Evolutionary conservation across 2,797 vertebrate genomes (phyloP).

Genomic region (Cynodonichthys magdalenae): DNA sequence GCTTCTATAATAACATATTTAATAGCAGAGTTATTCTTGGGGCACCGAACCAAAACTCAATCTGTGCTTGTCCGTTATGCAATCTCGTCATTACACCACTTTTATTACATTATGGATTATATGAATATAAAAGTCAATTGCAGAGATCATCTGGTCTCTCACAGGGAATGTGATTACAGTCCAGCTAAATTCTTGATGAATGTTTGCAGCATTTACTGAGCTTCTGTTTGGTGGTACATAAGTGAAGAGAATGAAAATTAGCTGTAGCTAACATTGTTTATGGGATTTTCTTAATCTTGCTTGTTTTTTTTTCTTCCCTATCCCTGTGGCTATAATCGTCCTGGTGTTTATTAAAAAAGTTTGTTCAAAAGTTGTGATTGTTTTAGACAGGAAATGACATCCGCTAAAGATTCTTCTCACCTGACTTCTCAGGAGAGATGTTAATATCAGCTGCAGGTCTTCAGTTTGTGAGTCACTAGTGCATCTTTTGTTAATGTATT

Average conservation of each 20-base stretch:
- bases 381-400: background rate
- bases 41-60: background rate
- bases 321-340: background rate
- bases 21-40: background rate
- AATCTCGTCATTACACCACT: constrained; percentile 1
- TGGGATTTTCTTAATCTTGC: background rate
- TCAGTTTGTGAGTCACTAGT: constrained; percentile 14
- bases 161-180: constrained; percentile 11
- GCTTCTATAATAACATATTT: constrained; percentile 5
- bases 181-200: background rate
- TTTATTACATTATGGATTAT: constrained; percentile 44
- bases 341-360: background rate
- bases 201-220: background rate
- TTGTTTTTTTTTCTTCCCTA: background rate
- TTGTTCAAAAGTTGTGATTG: background rate
- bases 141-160: constrained; percentile 10
- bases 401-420: background rate
- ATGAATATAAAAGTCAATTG: constrained; percentile 14
- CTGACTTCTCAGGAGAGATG: background rate
- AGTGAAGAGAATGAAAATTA: background rate
- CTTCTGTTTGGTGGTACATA: background rate
- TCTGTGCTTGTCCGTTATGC: constrained; percentile 8
- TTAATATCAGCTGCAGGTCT: background rate
- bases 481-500: constrained; percentile 1
- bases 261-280: background rate